A percentile compares a stretch with the other conserved stretches of the same genome.
Conservation (phyloP, 2,888 invertebrate species). For the Phytoseiulus persimilis region DNA sequence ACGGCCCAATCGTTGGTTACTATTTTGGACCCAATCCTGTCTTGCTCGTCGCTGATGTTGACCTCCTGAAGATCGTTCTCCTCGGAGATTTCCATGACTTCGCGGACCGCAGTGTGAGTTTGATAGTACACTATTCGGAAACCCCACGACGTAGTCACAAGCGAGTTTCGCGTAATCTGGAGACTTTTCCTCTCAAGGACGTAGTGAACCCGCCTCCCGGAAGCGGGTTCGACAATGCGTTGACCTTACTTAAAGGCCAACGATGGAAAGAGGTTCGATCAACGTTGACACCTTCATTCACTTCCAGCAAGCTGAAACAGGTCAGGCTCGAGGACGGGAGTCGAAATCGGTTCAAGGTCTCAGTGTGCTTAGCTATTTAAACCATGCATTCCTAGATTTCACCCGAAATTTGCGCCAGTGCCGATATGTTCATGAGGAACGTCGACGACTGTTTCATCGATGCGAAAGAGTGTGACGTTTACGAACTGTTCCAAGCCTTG, state of each 20-base stretch:
- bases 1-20: constrained; percentile 14
- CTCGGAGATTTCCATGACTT: constrained; percentile 13
- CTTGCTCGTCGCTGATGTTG: background rate
- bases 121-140: too few relatives aligned
- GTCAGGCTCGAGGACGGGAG: background rate
- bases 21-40: background rate
- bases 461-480: background rate
- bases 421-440: constrained; percentile 13
- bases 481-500: constrained; percentile 12
- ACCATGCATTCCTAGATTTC: background rate
- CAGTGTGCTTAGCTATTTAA: too few relatives aligned
- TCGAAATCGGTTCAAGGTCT: too few relatives aligned
- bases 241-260: background rate
- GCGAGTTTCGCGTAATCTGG: too few relatives aligned
- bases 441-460: background rate
- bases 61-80: background rate
- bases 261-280: background rate
- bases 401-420: background rate
- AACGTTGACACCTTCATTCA: background rate
- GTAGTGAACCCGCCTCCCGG: too few relatives aligned
- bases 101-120: background rate
- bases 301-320: background rate
- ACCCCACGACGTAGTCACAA: too few relatives aligned
- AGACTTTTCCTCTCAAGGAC: too few relatives aligned
- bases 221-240: background rate